phyloP scores from a whole-genome alignment of 1,140 invertebrate species.

The Chrysomallon squamiferum region DNA sequence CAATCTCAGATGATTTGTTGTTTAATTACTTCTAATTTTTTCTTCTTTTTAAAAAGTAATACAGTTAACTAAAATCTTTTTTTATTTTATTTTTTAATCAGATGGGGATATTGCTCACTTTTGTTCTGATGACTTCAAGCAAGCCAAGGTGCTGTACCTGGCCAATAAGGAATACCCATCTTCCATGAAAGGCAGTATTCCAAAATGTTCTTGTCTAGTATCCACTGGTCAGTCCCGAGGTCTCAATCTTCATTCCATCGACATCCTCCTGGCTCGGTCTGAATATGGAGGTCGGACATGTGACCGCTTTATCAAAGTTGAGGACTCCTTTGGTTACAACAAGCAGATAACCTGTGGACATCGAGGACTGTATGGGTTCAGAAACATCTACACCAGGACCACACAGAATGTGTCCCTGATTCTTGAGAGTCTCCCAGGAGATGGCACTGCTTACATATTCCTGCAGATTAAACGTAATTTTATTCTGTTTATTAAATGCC shows the following conservation, averaged over 20 bases:
- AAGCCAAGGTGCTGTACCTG: slow-evolving; percentile 36
- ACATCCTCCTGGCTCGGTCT: slow-evolving; percentile 34
- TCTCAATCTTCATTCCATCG: slow-evolving; percentile 38
- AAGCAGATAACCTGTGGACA: slow-evolving; percentile 33
- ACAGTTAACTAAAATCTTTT: too few relatives aligned
- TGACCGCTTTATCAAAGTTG: slow-evolving; percentile 16
- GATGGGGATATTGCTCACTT: slow-evolving; percentile 34
- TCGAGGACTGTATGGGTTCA: slow-evolving; percentile 40
- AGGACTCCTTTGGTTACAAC: slow-evolving; percentile 19
- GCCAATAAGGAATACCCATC: slow-evolving; percentile 40
- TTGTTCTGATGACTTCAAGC: slow-evolving; percentile 31
- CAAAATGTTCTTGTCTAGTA: slow-evolving; percentile 34
- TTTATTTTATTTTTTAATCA: too few relatives aligned
- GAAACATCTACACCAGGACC: slow-evolving; percentile 34
- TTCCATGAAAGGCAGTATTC: slow-evolving; percentile 11
- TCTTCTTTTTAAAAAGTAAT: too few relatives aligned
- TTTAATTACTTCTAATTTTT: too few relatives aligned
- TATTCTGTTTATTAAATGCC: not conserved
- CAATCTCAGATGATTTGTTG: too few relatives aligned
- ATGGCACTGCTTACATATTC: slow-evolving; percentile 35
- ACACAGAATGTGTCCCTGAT: slow-evolving; percentile 37
- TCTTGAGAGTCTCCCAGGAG: slow-evolving; percentile 16
- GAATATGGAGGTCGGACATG: slow-evolving; percentile 16
- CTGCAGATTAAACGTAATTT: slow-evolving; percentile 37
- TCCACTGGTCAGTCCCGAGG: slow-evolving; percentile 22